Conservation (phyloP, 2,113 vertebrate species). For the Saccopteryx bilineata region DNA sequence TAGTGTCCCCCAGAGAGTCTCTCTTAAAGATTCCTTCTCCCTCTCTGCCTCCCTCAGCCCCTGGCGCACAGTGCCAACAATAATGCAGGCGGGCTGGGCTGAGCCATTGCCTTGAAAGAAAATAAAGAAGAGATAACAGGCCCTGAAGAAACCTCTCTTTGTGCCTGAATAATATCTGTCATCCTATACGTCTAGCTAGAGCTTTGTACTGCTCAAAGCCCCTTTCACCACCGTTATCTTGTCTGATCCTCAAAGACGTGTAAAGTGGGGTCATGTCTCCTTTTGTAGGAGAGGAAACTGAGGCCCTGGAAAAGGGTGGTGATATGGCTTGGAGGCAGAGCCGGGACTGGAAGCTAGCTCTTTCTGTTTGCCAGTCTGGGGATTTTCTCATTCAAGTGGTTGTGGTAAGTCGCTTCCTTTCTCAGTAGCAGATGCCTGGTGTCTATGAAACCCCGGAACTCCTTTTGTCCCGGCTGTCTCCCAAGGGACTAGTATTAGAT, state of each 20-base stretch:
- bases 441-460: background rate
- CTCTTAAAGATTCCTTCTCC: constrained; percentile 90
- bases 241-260: constrained; percentile 63
- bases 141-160: constrained; percentile 83
- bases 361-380: background rate
- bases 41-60: constrained; percentile 85
- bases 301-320: constrained; percentile 15
- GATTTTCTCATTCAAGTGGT: background rate
- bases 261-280: constrained; percentile 52
- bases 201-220: constrained; percentile 66
- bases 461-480: background rate
- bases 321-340: background rate
- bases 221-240: constrained; percentile 65
- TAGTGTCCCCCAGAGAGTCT: constrained; percentile 88
- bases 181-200: constrained; percentile 24
- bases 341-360: background rate
- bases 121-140: constrained; percentile 87
- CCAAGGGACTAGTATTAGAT: background rate
- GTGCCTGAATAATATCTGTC: constrained; percentile 70
- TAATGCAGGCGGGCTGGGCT: constrained; percentile 87
- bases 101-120: constrained; percentile 85
- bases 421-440: background rate
- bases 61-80: constrained; percentile 86
- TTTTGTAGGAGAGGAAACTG: constrained; percentile 54
- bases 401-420: background rate